phyloP scores from a whole-genome alignment of 2,888 invertebrate species.

The Sinodicranocentrus sp. region DNA sequence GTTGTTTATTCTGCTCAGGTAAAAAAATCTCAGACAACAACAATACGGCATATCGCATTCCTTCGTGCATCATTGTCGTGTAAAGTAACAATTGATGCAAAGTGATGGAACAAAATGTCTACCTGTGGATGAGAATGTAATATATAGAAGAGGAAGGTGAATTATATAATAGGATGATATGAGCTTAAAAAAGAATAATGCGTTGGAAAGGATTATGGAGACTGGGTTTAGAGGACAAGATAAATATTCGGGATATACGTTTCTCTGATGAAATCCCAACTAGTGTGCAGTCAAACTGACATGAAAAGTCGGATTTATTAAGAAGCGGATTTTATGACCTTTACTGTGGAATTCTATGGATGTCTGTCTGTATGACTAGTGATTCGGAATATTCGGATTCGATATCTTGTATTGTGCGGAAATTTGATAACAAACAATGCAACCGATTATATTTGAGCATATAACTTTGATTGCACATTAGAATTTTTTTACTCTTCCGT shows the following conservation, averaged over 20 bases:
- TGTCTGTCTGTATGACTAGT: no score
- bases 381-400: no score
- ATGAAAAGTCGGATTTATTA: conserved; percentile 26
- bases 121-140: background rate
- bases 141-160: background rate
- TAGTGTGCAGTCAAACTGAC: conserved; percentile 26
- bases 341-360: no score
- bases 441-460: background rate
- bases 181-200: background rate
- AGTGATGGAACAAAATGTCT: background rate
- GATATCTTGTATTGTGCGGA: no score
- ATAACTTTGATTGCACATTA: no score
- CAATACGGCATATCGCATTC: conserved; percentile 10
- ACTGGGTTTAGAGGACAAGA: conserved; percentile 21
- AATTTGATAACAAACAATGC: no score
- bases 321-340: no score
- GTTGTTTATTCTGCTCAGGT: conserved; percentile 16
- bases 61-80: background rate
- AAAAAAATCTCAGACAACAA: conserved; percentile 11
- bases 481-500: no score
- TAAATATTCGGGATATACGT: conserved; percentile 32
- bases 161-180: background rate
- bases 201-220: conserved; percentile 6
- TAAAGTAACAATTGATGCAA: background rate
- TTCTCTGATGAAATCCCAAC: conserved; percentile 23